Conservation (phyloP, 2,888 invertebrate species). For the Anoplius nigerrimus region DNA sequence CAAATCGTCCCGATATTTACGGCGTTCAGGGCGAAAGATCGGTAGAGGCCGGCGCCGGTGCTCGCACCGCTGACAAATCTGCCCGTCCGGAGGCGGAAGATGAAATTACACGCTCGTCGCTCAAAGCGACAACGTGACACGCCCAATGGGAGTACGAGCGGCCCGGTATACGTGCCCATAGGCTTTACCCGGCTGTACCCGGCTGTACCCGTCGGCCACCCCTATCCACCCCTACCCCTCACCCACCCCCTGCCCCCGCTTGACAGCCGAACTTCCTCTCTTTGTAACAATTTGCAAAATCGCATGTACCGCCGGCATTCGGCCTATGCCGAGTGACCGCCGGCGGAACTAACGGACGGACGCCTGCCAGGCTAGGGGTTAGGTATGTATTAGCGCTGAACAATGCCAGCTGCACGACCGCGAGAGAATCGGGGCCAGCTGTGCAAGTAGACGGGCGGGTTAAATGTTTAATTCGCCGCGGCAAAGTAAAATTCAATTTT, state of each 20-base stretch:
- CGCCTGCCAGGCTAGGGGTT: not conserved
- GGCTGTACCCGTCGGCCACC: too few species aligned
- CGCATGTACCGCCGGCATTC: slow-evolving; percentile 1
- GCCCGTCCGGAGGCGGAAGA: slow-evolving; percentile 7
- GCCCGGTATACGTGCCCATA: too few species aligned
- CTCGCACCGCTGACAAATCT: not conserved
- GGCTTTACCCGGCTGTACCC: not conserved
- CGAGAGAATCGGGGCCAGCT: not conserved
- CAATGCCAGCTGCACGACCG: slow-evolving; percentile 4
- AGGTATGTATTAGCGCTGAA: not conserved
- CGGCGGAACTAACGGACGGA: not conserved
- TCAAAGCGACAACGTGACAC: slow-evolving; percentile 37
- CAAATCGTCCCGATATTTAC: not conserved
- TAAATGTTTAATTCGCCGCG: slow-evolving; percentile 4
- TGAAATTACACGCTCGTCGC: slow-evolving; percentile 39
- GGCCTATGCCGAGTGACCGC: not conserved
- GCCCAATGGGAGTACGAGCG: slow-evolving; percentile 9
- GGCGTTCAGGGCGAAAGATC: too few species aligned
- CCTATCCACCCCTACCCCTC: too few species aligned
- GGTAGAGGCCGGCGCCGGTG: not conserved
- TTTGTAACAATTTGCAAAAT: slow-evolving; percentile 22
- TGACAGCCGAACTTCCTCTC: not conserved
- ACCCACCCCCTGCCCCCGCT: too few species aligned
- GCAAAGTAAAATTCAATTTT: not conserved
- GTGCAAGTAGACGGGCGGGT: not conserved